These are phyloP conservation scores for Tetropium fuscum DNA, from an alignment of 2,888 invertebrate genomes.

Conservation along the genomic window DNA sequence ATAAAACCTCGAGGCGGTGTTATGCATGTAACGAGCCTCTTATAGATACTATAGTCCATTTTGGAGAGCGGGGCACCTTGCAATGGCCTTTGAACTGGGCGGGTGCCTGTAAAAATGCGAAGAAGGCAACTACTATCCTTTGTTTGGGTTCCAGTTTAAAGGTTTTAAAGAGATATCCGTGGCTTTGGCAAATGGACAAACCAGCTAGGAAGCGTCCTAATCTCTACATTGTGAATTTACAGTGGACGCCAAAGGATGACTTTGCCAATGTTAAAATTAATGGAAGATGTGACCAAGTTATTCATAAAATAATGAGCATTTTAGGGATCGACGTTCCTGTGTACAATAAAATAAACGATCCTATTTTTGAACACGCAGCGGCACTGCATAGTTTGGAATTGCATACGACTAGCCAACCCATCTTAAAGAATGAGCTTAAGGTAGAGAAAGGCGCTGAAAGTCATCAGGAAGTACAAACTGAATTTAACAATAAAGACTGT, in stretches of 20 bases:
- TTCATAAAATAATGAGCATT: slow-evolving; percentile 84
- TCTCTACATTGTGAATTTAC: slow-evolving; percentile 93
- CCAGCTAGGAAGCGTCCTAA: slow-evolving; percentile 83
- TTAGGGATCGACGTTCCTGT: slow-evolving; percentile 80
- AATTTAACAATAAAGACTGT: slow-evolving; percentile 48
- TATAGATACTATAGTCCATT: slow-evolving; percentile 94
- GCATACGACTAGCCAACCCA: slow-evolving; percentile 82
- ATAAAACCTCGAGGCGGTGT: slow-evolving; percentile 89
- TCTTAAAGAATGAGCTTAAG: slow-evolving; percentile 63
- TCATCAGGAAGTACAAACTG: slow-evolving; percentile 29
- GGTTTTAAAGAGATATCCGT: slow-evolving; percentile 92
- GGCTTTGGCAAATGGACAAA: slow-evolving; percentile 94
- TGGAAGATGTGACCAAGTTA: slow-evolving; percentile 89
- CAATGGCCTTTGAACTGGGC: slow-evolving; percentile 95
- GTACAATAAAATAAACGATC: slow-evolving; percentile 82
- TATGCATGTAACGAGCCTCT: slow-evolving; percentile 78
- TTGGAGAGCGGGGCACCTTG: slow-evolving; percentile 92
- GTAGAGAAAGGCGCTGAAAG: slow-evolving; percentile 33
- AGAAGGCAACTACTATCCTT: slow-evolving; percentile 91
- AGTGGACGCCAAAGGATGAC: slow-evolving; percentile 98
- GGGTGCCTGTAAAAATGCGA: slow-evolving; percentile 88
- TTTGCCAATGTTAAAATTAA: slow-evolving; percentile 91
- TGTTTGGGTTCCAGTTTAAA: slow-evolving; percentile 96
- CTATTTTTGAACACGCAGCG: slow-evolving; percentile 86
- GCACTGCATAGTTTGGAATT: slow-evolving; percentile 78